These are phyloP conservation scores for Melanotus villosus DNA, from an alignment of 2,888 invertebrate genomes.

Conservation along the genomic window DNA sequence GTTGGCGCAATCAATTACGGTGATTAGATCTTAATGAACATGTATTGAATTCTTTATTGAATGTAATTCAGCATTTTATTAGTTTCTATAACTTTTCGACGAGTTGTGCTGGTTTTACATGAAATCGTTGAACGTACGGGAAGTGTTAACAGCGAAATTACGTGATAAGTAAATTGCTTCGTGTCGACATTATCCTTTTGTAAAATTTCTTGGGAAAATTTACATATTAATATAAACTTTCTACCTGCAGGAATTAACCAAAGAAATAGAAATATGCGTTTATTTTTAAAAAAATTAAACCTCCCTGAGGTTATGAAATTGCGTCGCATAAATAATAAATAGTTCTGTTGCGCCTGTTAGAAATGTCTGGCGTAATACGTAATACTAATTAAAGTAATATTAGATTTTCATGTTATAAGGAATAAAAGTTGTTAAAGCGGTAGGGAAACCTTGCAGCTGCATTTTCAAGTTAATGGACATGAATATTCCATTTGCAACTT, in stretches of 20 bases:
- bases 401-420: background rate
- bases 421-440: background rate
- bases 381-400: too few relatives aligned
- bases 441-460: conserved; percentile 32
- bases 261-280: too few relatives aligned
- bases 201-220: conserved; percentile 27
- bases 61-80: conserved; percentile 43
- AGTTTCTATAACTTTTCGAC: conserved; percentile 36
- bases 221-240: conserved; percentile 32
- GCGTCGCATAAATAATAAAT: too few relatives aligned
- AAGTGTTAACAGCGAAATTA: conserved; percentile 39
- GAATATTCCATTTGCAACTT: conserved; percentile 32
- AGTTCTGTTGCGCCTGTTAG: too few relatives aligned
- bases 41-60: conserved; percentile 46
- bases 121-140: conserved; percentile 25
- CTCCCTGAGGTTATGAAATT: too few relatives aligned
- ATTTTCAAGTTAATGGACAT: conserved; percentile 27
- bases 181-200: conserved; percentile 30
- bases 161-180: conserved; percentile 40
- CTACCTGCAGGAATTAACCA: conserved; percentile 16
- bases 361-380: too few relatives aligned
- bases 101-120: conserved; percentile 20
- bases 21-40: conserved; percentile 50
- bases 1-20: conserved; percentile 42
- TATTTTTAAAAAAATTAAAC: too few relatives aligned